Percentiles rank a stretch among this genome's conserved stretches.
These are phyloP conservation scores for Hirudo medicinalis DNA, from an alignment of 1,140 invertebrate genomes.

Conservation along the genomic window DNA sequence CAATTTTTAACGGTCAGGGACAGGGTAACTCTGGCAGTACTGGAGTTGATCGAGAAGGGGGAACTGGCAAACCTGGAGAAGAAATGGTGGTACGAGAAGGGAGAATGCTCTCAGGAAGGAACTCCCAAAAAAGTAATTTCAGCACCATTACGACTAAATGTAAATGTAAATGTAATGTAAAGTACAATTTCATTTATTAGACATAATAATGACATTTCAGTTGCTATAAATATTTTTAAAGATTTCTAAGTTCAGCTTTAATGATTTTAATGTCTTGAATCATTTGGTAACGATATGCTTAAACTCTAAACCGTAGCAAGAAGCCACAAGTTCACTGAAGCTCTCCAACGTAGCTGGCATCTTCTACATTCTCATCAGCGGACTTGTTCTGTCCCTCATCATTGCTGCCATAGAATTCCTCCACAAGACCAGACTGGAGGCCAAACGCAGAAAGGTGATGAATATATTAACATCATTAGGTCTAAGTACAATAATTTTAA, in stretches of 20 bases:
- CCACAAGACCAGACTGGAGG: conserved; percentile 25
- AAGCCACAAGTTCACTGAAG: conserved; percentile 72
- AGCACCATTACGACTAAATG: no score
- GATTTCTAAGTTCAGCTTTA: no score
- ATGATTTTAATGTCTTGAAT: no score
- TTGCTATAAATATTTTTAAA: background rate
- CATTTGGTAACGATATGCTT: no score
- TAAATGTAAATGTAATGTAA: no score
- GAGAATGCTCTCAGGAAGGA: conserved; percentile 49
- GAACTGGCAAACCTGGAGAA: conserved; percentile 83
- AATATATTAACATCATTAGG: no score
- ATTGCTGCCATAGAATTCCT: conserved; percentile 80
- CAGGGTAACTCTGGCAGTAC: conserved; percentile 55
- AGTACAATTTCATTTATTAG: background rate
- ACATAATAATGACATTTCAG: background rate
- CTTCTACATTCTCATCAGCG: conserved; percentile 96
- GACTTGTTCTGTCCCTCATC: conserved; percentile 68
- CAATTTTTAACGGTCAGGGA: conserved; percentile 29
- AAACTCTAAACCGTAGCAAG: conserved; percentile 48
- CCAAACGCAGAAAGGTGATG: conserved; percentile 21
- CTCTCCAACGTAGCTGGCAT: conserved; percentile 93
- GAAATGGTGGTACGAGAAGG: conserved; percentile 94
- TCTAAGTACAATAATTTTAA: no score
- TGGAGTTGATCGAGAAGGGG: conserved; percentile 80
- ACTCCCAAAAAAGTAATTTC: conserved; percentile 10